Base-by-base conservation (phyloP, 1,140 invertebrate species). In the Formica selysi region DNA sequence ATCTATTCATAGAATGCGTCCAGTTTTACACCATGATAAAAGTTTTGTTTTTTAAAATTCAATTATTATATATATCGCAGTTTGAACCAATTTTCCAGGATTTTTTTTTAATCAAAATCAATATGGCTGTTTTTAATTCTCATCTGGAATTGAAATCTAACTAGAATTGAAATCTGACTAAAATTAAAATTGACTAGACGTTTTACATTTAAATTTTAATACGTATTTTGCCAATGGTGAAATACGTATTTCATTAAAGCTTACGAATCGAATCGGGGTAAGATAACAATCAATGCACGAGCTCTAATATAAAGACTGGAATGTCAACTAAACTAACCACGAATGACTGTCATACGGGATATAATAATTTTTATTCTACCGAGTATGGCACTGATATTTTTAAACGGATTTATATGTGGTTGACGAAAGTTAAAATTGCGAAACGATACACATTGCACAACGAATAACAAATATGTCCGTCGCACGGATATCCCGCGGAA, bases 361-460 rank as follows among this genome's bases (percentile, higher is more conserved):
- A 54, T 16, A 32, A 6, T 51, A 16, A 83, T 74, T 83, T 83
- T 83, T 59, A 26, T 61, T 83, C 8, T 32, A n/a, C 36, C 19
- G 36, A 41, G 79, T 59, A 29, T n/a, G 16, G 16, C 19, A n/a
- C 26, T 26, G 78, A 68, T 19, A 22, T 70, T 29, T 29, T 26
- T 41, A n/a, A 81, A 51, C 51, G 22, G 16, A 3, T 57, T 81
- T 81, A 16, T 81, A 16, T 36, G 59, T 16, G 29, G 7, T 19
- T 48, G 67, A 81, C 54, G 54, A 81, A 81, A 73, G 29, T 54
- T 13, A 32, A 61, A 83, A 44, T 74, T 74, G 29, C 26, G n/a
- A 83, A 83, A 81, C 22, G 19, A 22, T 8, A 26, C n/a, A 44
- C 13, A 44, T 62, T 62, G 79, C 38, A 44, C 61, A 74, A 83